Conservation (phyloP, 2,888 invertebrate genomes). For the Buathra laborator region DNA sequence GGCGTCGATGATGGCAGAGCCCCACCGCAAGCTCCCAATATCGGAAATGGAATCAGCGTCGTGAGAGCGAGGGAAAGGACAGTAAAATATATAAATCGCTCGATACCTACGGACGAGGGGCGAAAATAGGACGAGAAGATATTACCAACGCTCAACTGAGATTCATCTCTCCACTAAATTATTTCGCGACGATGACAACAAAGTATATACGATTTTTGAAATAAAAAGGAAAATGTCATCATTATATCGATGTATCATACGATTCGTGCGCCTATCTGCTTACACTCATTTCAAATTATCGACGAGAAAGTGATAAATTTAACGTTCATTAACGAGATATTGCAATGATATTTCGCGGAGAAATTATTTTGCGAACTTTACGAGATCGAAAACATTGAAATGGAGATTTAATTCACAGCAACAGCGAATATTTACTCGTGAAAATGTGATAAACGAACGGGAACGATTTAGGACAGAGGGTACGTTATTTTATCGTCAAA, state of each 20-base stretch:
- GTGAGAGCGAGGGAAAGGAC: constrained; percentile 36
- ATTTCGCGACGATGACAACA: background rate
- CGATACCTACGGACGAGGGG: background rate
- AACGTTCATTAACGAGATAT: constrained; percentile 16
- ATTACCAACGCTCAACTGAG: background rate
- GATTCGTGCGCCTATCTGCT: too few relatives aligned
- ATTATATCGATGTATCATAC: too few relatives aligned
- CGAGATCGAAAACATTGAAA: background rate
- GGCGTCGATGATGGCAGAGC: constrained; percentile 53
- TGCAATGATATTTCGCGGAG: background rate
- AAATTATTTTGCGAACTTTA: background rate
- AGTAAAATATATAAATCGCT: constrained; percentile 11
- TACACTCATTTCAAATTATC: too few relatives aligned
- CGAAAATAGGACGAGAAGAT: constrained; percentile 10
- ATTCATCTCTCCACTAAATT: background rate
- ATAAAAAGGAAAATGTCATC: background rate
- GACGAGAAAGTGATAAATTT: too few relatives aligned
- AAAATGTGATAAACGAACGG: background rate
- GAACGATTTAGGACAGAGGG: background rate
- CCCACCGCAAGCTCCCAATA: constrained; percentile 56
- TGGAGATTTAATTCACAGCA: background rate
- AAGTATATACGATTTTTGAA: background rate
- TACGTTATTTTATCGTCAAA: background rate
- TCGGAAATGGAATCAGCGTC: constrained; percentile 60
- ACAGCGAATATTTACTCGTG: background rate